Evolutionary conservation across 2,888 invertebrate species (phyloP), one percentile per base, ranked within the genome.

Genomic region (Yponomeuta evonymella): DNA sequence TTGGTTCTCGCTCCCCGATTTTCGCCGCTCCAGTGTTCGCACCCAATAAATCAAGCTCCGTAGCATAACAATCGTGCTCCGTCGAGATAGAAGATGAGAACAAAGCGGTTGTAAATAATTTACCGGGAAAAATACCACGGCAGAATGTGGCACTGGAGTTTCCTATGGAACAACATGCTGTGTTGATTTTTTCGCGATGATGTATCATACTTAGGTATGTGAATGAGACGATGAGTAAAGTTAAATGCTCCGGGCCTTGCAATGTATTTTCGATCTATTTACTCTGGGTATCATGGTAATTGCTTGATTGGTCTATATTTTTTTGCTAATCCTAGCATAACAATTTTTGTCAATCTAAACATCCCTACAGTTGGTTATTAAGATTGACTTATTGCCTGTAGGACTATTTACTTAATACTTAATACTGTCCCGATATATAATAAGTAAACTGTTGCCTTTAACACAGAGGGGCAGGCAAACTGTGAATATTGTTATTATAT

Each of bases 1-100:
- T 65, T 65, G 33, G 12, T 29, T 33, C 33, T 30, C 30, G 33
- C 11, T 33, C 65, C 29, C 12, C 29, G 30, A 65, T 12, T 83
- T 79, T 81, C 81, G 30, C 30, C 70, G 80, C 78, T 81, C 79
- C 82, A 83, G 81, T 84, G 83, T 83, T 83, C 81, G 80, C 82
- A 83, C 78, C 79, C 82, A 74, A 87, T 88, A 88, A 88, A 88
- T 88, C 87, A 88, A 80, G 77, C 81, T 6, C 33, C 30, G 33
- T 29, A 85, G 83, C 82, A 83, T 86, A 87, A 87, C 85, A 87
- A 83, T 86, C 75, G 51, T 65, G 65, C 65, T 10, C 33, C 65
- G 30, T 12, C 12, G 33, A 65, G 65, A 65, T 58, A 12, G 51
- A 58, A 15, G 51, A 58, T 58, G 29, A 65, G 65, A 65, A 65